Conservation (phyloP, 1,140 invertebrate species). For the Idris sp. region DNA sequence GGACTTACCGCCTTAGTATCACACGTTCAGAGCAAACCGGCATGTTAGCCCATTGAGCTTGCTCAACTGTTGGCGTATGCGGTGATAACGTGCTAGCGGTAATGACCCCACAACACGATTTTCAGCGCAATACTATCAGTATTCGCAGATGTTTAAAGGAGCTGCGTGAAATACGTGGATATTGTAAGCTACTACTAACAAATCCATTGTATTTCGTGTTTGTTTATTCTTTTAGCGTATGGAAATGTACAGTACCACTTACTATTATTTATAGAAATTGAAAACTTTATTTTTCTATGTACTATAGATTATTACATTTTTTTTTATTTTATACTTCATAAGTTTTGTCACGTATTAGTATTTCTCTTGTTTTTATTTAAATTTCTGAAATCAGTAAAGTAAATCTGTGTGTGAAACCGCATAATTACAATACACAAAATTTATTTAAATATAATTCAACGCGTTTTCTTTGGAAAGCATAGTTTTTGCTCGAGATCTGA, state of each 20-base stretch:
- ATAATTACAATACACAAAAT: constrained; percentile 8
- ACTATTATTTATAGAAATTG: background rate
- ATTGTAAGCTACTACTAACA: constrained; percentile 17
- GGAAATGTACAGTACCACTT: too few relatives aligned
- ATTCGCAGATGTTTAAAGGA: constrained; percentile 35
- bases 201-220: background rate
- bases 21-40: constrained; percentile 25
- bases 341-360: too few relatives aligned
- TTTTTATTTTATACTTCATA: too few relatives aligned
- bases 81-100: constrained; percentile 39
- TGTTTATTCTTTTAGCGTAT: too few relatives aligned
- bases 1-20: constrained; percentile 27
- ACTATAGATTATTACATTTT: too few relatives aligned
- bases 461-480: constrained; percentile 9
- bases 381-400: too few relatives aligned
- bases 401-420: too few relatives aligned
- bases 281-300: too few relatives aligned
- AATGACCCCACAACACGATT: constrained; percentile 50
- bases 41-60: constrained; percentile 14
- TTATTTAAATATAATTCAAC: constrained; percentile 15
- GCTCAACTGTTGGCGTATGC: constrained; percentile 29
- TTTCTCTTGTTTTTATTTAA: too few relatives aligned
- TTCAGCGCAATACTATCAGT: constrained; percentile 29
- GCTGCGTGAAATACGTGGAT: constrained; percentile 30
- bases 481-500: constrained; percentile 14